These are phyloP conservation scores for Catharus bicknelli DNA, from an alignment of 2,113 vertebrate species.

Conservation along the genomic window DNA sequence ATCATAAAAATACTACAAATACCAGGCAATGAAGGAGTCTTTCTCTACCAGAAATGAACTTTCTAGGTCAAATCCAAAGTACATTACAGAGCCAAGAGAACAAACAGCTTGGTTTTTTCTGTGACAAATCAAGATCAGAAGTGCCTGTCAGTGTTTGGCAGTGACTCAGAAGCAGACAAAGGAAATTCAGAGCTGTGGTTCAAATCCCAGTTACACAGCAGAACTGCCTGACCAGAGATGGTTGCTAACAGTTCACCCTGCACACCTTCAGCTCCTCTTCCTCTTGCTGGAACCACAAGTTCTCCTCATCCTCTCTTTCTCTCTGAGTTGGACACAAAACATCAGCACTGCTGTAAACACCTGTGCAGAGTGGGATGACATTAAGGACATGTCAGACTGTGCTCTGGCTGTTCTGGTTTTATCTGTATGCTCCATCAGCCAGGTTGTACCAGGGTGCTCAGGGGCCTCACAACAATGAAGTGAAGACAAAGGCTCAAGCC, in stretches of 20 bases:
- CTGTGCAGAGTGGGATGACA: neutral
- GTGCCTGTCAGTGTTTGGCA: neutral
- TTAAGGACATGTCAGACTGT: accelerated
- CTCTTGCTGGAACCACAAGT: neutral
- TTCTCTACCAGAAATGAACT: neutral
- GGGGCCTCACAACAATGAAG: neutral
- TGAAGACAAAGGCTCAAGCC: neutral
- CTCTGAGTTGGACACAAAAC: neutral
- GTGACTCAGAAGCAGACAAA: neutral
- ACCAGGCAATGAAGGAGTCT: neutral
- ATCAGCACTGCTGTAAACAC: neutral
- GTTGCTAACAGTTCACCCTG: neutral
- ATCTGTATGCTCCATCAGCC: accelerated
- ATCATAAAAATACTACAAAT: neutral
- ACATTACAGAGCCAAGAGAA: neutral
- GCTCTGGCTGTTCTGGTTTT: neutral
- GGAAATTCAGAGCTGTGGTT: neutral
- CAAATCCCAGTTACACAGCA: neutral
- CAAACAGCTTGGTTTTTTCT: neutral
- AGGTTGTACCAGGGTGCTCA: accelerated
- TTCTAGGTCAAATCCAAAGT: neutral
- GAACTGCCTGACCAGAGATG: neutral
- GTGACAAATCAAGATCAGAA: neutral
- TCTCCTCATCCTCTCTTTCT: neutral
- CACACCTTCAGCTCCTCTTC: neutral